These are phyloP conservation scores for Nasonovia ribisnigri DNA, from an alignment of 2,888 invertebrate species.

Conservation along the genomic window DNA sequence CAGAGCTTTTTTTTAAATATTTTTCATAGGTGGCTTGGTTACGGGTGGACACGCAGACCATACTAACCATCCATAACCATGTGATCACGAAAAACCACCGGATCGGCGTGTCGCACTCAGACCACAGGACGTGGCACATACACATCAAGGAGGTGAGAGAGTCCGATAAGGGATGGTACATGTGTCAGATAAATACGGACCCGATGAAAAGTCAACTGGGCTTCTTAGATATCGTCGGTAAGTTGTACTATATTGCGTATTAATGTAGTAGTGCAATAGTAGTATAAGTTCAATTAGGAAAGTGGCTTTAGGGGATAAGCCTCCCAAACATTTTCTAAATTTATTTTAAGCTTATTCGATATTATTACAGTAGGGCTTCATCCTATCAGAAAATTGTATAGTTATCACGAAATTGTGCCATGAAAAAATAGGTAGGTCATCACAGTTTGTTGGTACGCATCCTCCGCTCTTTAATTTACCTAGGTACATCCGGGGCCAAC, in stretches of 20 bases:
- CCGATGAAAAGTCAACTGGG: conserved; percentile 82
- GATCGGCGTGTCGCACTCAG: conserved; percentile 82
- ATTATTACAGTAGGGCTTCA: no score
- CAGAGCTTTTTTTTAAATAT: neutral
- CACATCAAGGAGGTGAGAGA: conserved; percentile 84
- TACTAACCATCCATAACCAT: conserved; percentile 88
- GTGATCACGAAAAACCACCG: conserved; percentile 92
- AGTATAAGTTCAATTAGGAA: no score
- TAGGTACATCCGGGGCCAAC: no score
- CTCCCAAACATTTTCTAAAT: no score
- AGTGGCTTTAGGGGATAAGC: no score
- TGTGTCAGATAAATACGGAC: conserved; percentile 83
- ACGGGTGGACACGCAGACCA: conserved; percentile 90
- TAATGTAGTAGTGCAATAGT: neutral
- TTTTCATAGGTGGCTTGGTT: conserved; percentile 86
- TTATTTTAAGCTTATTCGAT: no score
- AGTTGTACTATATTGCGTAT: conserved; percentile 68
- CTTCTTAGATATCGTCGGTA: conserved; percentile 78
- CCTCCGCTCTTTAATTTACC: no score
- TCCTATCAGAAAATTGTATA: neutral
- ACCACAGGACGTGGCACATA: conserved; percentile 85
- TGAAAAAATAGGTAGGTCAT: no score
- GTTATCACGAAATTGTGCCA: neutral
- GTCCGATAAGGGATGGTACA: conserved; percentile 85
- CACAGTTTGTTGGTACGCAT: no score